Conservation (phyloP, 2,797 vertebrate species). For the Morelia viridis region DNA sequence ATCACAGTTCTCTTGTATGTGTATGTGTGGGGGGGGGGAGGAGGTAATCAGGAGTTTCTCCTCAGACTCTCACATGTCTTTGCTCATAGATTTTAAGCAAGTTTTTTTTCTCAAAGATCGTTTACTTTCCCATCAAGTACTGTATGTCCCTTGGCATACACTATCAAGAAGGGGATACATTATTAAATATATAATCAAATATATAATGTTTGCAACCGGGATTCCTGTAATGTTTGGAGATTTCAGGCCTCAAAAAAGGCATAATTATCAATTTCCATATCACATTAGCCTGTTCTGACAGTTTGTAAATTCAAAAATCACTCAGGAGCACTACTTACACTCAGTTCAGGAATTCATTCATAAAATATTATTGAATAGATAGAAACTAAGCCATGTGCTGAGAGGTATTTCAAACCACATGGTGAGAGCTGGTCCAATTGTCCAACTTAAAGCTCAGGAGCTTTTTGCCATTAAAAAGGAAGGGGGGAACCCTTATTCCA, state of each 20-base stretch:
- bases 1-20: no score
- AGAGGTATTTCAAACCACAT: not conserved
- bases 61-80: not conserved
- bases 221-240: not conserved
- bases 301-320: not conserved
- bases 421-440: not conserved
- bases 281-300: not conserved
- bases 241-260: not conserved
- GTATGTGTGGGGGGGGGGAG: no score
- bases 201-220: not conserved
- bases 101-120: not conserved
- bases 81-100: not conserved
- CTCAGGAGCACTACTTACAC: not conserved
- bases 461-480: not conserved
- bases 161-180: not conserved
- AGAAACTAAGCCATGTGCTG: not conserved
- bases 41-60: not conserved
- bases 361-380: not conserved
- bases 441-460: not conserved
- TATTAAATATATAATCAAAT: no score
- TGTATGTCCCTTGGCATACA: not conserved
- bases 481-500: not conserved
- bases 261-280: not conserved
- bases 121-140: no score
- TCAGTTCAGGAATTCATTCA: not conserved